Conservation (phyloP, 2,797 vertebrate species). For the Enteromius fasciolatus region DNA sequence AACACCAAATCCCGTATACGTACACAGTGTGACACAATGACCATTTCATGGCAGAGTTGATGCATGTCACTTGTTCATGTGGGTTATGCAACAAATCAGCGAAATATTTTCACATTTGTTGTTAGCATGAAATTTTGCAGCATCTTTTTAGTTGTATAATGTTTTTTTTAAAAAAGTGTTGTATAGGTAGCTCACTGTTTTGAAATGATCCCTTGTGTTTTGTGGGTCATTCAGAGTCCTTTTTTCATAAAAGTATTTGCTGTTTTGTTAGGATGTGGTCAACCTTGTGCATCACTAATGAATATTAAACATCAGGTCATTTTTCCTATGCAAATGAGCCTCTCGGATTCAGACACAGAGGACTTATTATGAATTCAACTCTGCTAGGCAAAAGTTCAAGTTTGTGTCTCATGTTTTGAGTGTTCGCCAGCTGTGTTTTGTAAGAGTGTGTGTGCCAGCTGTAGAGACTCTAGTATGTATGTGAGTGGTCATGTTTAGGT, state of each 20-base stretch:
- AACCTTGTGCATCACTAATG: background rate
- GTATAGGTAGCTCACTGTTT: background rate
- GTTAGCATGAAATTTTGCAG: background rate
- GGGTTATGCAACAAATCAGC: background rate
- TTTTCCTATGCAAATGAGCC: slow-evolving; percentile 25
- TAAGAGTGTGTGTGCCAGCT: slow-evolving; percentile 25
- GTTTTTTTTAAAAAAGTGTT: background rate
- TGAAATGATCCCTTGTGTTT: background rate
- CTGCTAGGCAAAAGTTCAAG: background rate
- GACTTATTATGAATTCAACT: slow-evolving; percentile 18
- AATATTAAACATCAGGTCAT: slow-evolving; percentile 8
- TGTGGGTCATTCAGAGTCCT: background rate
- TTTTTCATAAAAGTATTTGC: slow-evolving; percentile 2
- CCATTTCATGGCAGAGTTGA: background rate
- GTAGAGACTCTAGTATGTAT: background rate
- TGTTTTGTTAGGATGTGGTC: slow-evolving; percentile 16
- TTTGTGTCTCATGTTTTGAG: slow-evolving; percentile 21
- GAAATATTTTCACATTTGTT: background rate
- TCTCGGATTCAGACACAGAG: slow-evolving; percentile 2
- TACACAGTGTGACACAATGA: slow-evolving; percentile 16
- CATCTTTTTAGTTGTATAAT: background rate
- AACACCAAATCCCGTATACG: background rate
- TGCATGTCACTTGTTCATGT: background rate
- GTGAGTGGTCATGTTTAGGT: background rate
- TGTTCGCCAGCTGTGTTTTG: slow-evolving; percentile 2